Evolutionary conservation across 2,113 vertebrate genomes (phyloP).

Genomic region (Sceloporus undulatus): DNA sequence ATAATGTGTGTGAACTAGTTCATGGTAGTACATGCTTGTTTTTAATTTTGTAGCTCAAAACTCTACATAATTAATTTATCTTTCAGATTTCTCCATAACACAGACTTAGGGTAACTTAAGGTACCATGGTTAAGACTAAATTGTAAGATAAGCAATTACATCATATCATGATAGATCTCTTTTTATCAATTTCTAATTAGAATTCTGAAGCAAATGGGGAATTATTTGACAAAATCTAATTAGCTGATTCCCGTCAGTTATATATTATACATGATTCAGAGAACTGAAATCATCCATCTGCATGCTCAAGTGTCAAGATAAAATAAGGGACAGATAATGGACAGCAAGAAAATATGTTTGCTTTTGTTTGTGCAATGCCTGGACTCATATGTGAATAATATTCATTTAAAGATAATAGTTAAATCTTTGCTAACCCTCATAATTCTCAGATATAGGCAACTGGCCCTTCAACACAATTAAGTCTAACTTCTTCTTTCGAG

Average conservation of each 20-base stretch:
- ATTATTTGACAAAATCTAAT: neutral
- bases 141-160: neutral
- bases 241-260: neutral
- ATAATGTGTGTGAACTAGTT: neutral
- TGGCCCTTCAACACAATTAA: neutral
- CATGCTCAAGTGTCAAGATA: neutral
- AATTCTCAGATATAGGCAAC: fast-evolving
- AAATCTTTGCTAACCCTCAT: fast-evolving
- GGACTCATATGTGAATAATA: neutral
- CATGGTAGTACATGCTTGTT: neutral
- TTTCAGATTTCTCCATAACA: neutral
- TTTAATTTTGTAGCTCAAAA: fast-evolving
- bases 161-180: neutral
- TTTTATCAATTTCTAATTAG: neutral
- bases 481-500: fast-evolving
- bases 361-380: neutral
- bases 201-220: neutral
- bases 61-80: fast-evolving
- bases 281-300: neutral
- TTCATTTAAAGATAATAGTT: neutral
- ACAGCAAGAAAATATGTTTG: neutral
- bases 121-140: neutral
- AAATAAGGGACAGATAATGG: neutral
- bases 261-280: neutral
- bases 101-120: neutral